A percentile compares a stretch with the other conserved stretches of the same genome.
phyloP scores from a whole-genome alignment of 2,797 vertebrate genomes.

The Schizopygopsis malacanthus region DNA sequence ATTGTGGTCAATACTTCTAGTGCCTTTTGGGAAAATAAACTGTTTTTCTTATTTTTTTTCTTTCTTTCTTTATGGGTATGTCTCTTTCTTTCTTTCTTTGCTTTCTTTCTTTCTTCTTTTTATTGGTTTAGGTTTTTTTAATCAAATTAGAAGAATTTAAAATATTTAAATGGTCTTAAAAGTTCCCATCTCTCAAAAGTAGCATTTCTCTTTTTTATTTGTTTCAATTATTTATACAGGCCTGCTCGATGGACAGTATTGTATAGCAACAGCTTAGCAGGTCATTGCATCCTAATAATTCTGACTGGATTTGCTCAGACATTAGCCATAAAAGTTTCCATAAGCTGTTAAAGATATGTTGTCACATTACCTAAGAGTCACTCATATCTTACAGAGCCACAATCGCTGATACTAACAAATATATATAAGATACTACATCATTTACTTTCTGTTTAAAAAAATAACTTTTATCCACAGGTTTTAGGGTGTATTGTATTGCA shows the following conservation, averaged over 20 bases:
- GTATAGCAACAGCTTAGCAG: no score
- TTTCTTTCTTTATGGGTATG: no score
- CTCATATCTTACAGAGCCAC: no score
- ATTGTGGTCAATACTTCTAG: not conserved
- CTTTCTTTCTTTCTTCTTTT: not conserved
- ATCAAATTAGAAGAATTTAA: not conserved
- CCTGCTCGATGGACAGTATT: no score
- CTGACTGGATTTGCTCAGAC: not conserved
- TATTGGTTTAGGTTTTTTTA: no score
- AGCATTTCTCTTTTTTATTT: not conserved
- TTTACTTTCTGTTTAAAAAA: no score
- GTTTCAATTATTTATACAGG: not conserved
- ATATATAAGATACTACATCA: no score
- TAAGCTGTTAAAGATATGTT: not conserved
- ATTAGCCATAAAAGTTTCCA: not conserved
- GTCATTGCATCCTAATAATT: not conserved
- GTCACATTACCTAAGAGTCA: not conserved
- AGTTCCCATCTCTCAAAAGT: not conserved
- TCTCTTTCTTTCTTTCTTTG: no score
- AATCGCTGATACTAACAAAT: no score
- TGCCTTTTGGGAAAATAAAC: no score
- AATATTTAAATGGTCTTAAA: not conserved
- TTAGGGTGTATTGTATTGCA: no score
- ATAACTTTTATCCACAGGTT: no score
- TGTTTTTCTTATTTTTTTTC: not conserved